Conservation (phyloP, 2,797 vertebrate genomes). For the Bradypus variegatus region DNA sequence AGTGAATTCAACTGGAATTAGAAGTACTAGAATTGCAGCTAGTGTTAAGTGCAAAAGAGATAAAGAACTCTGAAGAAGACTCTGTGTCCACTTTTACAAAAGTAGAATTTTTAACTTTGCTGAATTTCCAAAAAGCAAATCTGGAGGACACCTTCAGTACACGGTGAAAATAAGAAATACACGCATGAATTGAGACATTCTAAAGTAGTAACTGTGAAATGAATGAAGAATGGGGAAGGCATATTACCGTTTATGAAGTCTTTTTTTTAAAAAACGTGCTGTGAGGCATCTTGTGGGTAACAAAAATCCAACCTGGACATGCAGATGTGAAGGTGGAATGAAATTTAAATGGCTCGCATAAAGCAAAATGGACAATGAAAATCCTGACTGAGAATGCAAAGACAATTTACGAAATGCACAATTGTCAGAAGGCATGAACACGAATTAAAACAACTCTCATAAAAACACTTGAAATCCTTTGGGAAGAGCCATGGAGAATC, state of each 20-base stretch:
- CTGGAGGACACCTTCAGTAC: neutral
- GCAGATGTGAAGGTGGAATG: too few relatives aligned
- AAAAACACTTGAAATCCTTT: neutral
- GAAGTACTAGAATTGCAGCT: neutral
- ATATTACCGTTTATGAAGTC: accelerated
- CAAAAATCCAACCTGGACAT: neutral
- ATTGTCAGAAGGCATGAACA: neutral
- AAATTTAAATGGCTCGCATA: neutral
- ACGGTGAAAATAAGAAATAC: neutral
- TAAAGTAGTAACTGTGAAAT: neutral
- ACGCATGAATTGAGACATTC: neutral
- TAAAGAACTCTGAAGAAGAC: accelerated
- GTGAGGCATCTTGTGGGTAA: neutral
- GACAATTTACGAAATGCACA: accelerated
- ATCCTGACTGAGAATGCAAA: neutral
- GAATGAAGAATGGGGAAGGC: neutral
- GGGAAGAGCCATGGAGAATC: neutral
- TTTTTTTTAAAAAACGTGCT: neutral
- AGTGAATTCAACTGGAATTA: neutral
- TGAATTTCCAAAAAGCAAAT: neutral
- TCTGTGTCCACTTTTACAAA: neutral
- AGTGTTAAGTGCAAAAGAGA: accelerated
- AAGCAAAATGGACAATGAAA: neutral
- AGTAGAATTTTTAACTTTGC: too few relatives aligned
- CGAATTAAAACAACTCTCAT: neutral